Conservation (phyloP, 2,113 vertebrate species). For the Pyrgilauda ruficollis region DNA sequence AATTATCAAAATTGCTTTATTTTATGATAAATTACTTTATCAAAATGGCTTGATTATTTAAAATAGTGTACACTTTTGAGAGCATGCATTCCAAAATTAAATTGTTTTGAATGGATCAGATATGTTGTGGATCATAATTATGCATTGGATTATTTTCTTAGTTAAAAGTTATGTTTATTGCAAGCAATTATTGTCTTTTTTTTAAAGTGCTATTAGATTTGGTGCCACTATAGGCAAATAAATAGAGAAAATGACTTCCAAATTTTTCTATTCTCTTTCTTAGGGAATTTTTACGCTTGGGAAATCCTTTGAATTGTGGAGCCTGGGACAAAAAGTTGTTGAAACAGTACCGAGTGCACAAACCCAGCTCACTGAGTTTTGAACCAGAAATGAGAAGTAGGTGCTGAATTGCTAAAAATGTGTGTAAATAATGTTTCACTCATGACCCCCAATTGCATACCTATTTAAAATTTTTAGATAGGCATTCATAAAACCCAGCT, state of each 20-base stretch:
- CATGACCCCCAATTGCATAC: neutral
- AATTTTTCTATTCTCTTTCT: neutral
- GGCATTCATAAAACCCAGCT: neutral
- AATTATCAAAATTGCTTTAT: neutral
- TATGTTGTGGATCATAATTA: neutral
- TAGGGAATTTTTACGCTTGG: slow-evolving; percentile 95
- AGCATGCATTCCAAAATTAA: neutral
- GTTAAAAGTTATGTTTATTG: neutral
- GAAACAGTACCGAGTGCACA: slow-evolving; percentile 94
- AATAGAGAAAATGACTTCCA: neutral
- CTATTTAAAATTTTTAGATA: neutral
- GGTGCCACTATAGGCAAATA: neutral
- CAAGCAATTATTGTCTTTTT: neutral
- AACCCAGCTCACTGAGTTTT: slow-evolving; percentile 93
- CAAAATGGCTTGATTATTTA: neutral
- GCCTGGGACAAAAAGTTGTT: slow-evolving; percentile 97
- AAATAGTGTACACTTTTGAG: neutral
- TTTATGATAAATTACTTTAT: neutral
- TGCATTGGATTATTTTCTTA: neutral
- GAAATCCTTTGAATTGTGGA: slow-evolving; percentile 95
- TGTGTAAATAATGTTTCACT: neutral
- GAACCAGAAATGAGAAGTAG: slow-evolving; percentile 95
- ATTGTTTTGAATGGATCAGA: neutral
- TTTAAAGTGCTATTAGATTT: neutral
- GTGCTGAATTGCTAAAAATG: slow-evolving; percentile 30